Evolutionary conservation across 2,888 invertebrate species (phyloP), one percentile per base, ranked within the genome.

Genomic region (Parnassius smintheus): DNA sequence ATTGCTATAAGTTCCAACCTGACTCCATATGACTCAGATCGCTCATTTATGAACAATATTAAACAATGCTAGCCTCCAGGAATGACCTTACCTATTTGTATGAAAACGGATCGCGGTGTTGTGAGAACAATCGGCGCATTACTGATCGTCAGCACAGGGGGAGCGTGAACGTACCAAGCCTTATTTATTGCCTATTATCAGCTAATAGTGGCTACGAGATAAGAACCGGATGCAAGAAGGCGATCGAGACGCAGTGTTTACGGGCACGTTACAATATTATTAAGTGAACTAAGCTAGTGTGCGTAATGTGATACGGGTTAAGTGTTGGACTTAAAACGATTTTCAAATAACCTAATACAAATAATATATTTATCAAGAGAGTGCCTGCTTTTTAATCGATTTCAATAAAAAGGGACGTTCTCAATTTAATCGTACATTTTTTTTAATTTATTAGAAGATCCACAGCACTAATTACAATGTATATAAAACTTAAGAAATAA

Each of bases 151-250:
- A 65, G 64, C 57, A 49, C 9, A 10, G 52, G 44, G 48, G 56
- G 56, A 57, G 61, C 53, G 58, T 62, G 67, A 68, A 66, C 66
- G 62, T 55, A 44, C 41, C 64, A 56, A 62, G 61, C 66, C 67
- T 73, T 67, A 74, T 74, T 74, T 74, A 74, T 73, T 68, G 58
- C 71, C 74, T 66, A 75, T 75, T 75, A 75, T 75, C 72, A 68
- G 62, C 66, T 69, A 69, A 69, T 68, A 65, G 61, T 56, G 53
- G 61, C 55, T 22, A 50, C 44, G 49, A 64, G 72, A 72, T 72
- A 74, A 70, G 66, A 68, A 67, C 72, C 67, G 74, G 74, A 74
- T 70, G 71, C 67, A 50, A 61, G 60, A 52, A 57, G 63, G 54
- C 57, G 62, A 59, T 65, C 46, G 35, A n/a, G 48, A 55, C 18